Conservation (phyloP, 2,888 invertebrate genomes). For the Glyphotaelius pellucidus region DNA sequence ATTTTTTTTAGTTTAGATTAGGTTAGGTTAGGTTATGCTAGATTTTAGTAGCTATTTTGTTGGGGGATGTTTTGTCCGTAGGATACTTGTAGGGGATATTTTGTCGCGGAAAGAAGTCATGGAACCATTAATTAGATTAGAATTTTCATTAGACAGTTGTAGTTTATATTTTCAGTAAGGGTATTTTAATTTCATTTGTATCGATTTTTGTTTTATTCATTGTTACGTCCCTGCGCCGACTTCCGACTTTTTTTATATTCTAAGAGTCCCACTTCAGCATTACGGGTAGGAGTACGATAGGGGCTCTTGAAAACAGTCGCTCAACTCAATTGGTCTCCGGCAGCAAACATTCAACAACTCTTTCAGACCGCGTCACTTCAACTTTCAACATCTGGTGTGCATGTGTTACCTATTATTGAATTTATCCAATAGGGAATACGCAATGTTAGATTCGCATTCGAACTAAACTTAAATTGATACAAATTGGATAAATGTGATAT, state of each 20-base stretch:
- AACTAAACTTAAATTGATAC: background rate
- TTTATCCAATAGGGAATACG: background rate
- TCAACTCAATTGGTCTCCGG: background rate
- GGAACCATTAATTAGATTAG: no score
- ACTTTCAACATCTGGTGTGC: background rate
- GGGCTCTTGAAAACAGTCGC: slow-evolving; percentile 18
- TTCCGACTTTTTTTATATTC: background rate
- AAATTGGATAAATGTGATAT: background rate
- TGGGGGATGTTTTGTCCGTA: no score
- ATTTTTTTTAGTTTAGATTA: no score
- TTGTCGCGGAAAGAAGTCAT: no score
- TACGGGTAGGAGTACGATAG: slow-evolving; percentile 21
- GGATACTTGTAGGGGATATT: no score
- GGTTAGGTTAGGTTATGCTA: no score
- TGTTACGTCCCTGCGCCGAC: background rate
- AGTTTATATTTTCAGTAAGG: no score
- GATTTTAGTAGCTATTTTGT: no score
- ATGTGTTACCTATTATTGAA: background rate
- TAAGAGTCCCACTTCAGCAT: background rate
- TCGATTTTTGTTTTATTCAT: background rate
- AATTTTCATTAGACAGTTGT: no score
- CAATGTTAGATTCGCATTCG: background rate
- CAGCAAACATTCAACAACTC: slow-evolving; percentile 10
- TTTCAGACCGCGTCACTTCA: background rate
- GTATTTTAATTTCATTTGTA: no score